These are phyloP conservation scores for Procapra przewalskii DNA, from an alignment of 2,113 vertebrate genomes.

Conservation along the genomic window DNA sequence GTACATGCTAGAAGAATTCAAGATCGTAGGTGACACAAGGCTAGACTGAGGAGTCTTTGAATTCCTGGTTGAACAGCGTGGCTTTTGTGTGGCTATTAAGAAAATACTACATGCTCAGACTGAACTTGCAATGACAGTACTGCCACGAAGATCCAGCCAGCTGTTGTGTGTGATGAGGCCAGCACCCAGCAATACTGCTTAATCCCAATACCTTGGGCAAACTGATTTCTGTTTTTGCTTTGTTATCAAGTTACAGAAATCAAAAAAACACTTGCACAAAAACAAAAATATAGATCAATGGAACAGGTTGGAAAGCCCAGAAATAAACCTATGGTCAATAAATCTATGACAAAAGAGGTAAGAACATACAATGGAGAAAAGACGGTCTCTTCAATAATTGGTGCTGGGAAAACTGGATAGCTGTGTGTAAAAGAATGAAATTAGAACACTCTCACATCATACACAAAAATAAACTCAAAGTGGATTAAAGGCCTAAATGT, in stretches of 20 bases:
- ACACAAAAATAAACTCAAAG: neutral
- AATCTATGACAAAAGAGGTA: neutral
- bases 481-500: neutral
- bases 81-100: rapidly evolving
- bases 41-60: rapidly evolving
- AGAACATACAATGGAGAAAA: neutral
- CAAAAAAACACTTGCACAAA: neutral
- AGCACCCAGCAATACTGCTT: rapidly evolving
- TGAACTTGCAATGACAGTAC: rapidly evolving
- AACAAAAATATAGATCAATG: neutral
- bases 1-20: rapidly evolving
- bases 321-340: neutral
- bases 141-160: neutral
- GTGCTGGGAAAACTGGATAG: neutral
- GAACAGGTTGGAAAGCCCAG: neutral
- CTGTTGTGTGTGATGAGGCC: neutral
- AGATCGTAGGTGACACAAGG: rapidly evolving
- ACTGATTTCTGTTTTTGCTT: neutral
- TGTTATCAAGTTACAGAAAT: neutral
- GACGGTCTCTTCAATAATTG: neutral
- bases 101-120: rapidly evolving
- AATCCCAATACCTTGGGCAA: too few relatives aligned
- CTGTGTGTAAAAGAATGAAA: neutral
- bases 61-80: too few relatives aligned
- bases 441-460: neutral